Evolutionary conservation across 2,797 vertebrate genomes (phyloP).

Genomic region (Acipenser oxyrinchus): DNA sequence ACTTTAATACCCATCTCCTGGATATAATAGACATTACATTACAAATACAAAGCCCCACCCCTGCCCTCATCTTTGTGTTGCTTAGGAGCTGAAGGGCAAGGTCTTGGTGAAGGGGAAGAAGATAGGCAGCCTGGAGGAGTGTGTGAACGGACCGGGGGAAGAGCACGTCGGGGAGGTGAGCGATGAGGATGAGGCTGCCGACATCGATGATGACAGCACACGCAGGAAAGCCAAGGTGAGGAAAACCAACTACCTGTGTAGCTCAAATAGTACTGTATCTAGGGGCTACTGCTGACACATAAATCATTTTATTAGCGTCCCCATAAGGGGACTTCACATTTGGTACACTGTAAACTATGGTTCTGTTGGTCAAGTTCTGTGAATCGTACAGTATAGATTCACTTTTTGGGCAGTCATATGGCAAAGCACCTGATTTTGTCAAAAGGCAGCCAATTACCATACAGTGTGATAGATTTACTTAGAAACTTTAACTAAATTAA

Average conservation of each 20-base stretch:
- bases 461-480: too few species aligned
- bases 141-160: constrained; percentile 48
- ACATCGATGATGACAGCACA: constrained; percentile 58
- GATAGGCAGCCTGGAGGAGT: constrained; percentile 65
- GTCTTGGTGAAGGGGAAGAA: constrained; percentile 88
- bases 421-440: too few species aligned
- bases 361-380: background rate
- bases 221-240: constrained; percentile 54
- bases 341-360: background rate
- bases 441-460: too few species aligned
- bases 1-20: too few species aligned
- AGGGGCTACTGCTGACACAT: background rate
- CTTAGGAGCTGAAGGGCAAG: constrained; percentile 76
- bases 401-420: constrained; percentile 2
- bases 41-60: too few species aligned
- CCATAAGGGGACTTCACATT: background rate
- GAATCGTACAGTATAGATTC: constrained; percentile 28
- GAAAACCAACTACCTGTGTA: background rate
- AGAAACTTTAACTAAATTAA: too few species aligned
- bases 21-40: too few species aligned
- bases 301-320: background rate
- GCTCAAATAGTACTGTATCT: too few species aligned
- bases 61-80: background rate
- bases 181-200: constrained; percentile 60
- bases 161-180: constrained; percentile 58